Evolutionary conservation across 2,888 invertebrate genomes (phyloP).

Genomic region (Thecophora atra): DNA sequence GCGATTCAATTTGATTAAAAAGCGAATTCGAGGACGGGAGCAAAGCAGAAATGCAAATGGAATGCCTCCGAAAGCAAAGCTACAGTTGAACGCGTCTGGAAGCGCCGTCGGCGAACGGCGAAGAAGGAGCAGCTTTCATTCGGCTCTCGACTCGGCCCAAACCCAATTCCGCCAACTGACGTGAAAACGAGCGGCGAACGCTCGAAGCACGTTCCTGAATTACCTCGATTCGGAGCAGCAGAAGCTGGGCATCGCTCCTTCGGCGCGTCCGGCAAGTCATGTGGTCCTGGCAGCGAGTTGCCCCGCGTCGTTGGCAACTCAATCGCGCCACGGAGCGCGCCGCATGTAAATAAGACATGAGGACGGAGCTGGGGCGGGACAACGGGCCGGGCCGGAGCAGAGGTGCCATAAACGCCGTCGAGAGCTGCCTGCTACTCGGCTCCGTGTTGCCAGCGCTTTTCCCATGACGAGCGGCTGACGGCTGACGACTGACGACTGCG

Average conservation of each 20-base stretch:
- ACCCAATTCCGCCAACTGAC: no score
- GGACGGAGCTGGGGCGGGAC: background rate
- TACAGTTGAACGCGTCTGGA: slow-evolving; percentile 29
- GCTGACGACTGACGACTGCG: slow-evolving; percentile 35
- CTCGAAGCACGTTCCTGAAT: no score
- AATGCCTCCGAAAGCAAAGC: slow-evolving; percentile 13
- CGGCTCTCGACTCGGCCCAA: background rate
- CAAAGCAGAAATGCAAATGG: slow-evolving; percentile 14
- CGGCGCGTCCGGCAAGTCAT: background rate
- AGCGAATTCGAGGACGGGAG: slow-evolving; percentile 14
- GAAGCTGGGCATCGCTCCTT: background rate
- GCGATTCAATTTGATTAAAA: slow-evolving; percentile 18
- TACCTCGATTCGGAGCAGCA: background rate
- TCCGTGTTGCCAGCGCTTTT: background rate
- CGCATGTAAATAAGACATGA: background rate
- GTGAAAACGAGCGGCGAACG: slow-evolving; percentile 4
- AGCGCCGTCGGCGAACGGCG: no score
- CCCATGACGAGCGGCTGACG: slow-evolving; percentile 21
- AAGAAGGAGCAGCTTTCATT: no score
- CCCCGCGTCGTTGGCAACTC: slow-evolving; percentile 9
- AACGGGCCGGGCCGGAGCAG: slow-evolving; percentile 49
- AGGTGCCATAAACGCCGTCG: slow-evolving; percentile 57
- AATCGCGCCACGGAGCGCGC: background rate
- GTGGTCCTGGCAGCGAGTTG: slow-evolving; percentile 3
- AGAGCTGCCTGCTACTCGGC: slow-evolving; percentile 13